Evolutionary conservation across 2,797 vertebrate species (phyloP), one percentile per base, ranked within the genome.

Genomic region (Anableps anableps): DNA sequence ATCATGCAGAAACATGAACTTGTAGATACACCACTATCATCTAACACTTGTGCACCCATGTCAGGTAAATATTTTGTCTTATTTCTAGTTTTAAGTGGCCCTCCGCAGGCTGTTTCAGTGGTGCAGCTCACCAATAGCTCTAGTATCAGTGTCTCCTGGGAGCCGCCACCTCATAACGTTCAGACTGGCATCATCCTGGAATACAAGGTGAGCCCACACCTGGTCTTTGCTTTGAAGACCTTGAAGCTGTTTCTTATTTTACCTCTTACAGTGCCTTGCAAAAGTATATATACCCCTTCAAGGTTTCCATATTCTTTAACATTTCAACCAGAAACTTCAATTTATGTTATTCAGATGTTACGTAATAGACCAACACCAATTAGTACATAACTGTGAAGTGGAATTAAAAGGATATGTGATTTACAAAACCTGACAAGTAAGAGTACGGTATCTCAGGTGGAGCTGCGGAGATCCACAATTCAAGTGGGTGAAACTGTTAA

Each of bases 71-170:
- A 70, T 31, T 81, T 83, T 51, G 86, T 70, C 86, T 68, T 75
- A 47, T 84, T 50, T 85, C 26, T 90, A 99, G 98, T 94, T 72
- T 93, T 97, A 77, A 97, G 97, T 0, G 95, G 94, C 4, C 92
- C 98, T 0, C 98, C 98, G 0, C 97, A 95, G 91, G 96, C 95
- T 8, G 96, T 99, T 75, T 96, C 95, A 0, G 97, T 98, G 89
- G 95, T 95, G 75, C 97, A 97, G 91, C 93, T 96, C 77, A 95
- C 95, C 81, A 97, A 97, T 66, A 98, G 97, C 90, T 97, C 96
- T 90, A 98, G 96, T 2, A 93, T 99, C 94, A 97, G 90, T 4
- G 96, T 99, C 81, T 98, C 98, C 5, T 99, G 98, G 98, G 97
- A 98, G 90, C 97, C 98, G 0, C 98, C 98, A 0, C 94, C 96